Evolutionary conservation across 2,113 vertebrate species (phyloP), one percentile per base, ranked within the genome.

Genomic region (Entomyzon cyanotis): DNA sequence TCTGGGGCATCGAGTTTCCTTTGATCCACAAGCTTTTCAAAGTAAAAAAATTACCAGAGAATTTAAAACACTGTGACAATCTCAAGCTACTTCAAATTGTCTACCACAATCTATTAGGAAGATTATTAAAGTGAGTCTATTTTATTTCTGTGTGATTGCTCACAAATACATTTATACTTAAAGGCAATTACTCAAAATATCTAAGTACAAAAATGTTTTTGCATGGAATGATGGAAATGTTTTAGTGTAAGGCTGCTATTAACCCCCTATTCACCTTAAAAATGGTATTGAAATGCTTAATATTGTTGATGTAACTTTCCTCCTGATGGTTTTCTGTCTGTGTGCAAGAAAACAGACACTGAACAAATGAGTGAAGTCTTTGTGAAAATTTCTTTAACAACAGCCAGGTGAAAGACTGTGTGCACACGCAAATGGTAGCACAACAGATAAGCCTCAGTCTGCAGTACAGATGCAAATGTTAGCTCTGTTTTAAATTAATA

Each of bases 11-110:
- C 2, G 42, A 84, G 28, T 78, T 87, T 85, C 91, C 53, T 95
- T 97, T 95, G 79, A 93, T 94, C 46, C 27, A 52, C 47, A 88
- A 53, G 19, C 21, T 93, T 87, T 80, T 80, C 68, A 82, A 53
- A 52, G 39, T 59, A 46, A 84, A 59, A 85, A 82, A 58, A 87
- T 24, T 63, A 64, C 3, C n/a, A 76, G 23, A 55, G 64, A 70
- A 84, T 87, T 87, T 77, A 73, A 81, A 91, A 86, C 18, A 46
- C 30, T 60, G 9, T 70, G 49, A 75, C 78, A 80, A 52, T 78
- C 35, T 56, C 39, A 56, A 59, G 4, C 52, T 81, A 49, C 24
- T 52, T 59, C 47, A 78, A 82, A 42, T 84, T 78, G 41, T 73
- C 87, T 93, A 53, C 65, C 30, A 60, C 10, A 84, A 17, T 77